Conservation (phyloP, 2,113 vertebrate genomes). For the Burhinus bistriatus region DNA sequence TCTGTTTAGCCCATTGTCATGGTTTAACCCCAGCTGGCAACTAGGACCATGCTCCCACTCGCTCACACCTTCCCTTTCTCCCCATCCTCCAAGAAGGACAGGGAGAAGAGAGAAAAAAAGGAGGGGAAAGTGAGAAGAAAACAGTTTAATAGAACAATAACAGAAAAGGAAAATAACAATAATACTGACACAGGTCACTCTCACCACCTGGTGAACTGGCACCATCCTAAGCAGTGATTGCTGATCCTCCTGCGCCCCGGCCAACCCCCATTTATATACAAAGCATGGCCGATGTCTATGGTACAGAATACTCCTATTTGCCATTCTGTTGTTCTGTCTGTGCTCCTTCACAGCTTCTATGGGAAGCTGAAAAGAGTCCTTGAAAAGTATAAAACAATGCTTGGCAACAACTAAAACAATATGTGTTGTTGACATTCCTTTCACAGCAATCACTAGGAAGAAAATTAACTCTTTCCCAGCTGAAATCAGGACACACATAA, state of each 20-base stretch:
- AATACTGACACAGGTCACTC: background rate
- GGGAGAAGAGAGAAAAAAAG: background rate
- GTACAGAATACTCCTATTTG: background rate
- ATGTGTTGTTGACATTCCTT: background rate
- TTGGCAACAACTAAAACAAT: background rate
- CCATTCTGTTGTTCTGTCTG: background rate
- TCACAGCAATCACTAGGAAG: background rate
- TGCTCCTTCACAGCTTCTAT: background rate
- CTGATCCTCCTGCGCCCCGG: no score
- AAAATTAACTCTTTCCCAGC: background rate
- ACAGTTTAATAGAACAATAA: background rate
- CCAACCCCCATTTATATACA: background rate
- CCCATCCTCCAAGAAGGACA: background rate
- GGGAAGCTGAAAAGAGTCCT: background rate
- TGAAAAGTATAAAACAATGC: background rate
- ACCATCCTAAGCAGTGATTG: background rate
- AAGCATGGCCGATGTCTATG: background rate
- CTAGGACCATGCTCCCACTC: background rate
- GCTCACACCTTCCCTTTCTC: background rate
- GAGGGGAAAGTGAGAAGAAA: background rate
- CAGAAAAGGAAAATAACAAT: background rate
- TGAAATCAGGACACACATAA: background rate
- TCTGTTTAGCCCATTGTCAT: background rate
- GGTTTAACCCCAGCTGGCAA: background rate
- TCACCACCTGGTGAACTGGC: background rate